Percentiles rank a stretch among this genome's conserved stretches.
Evolutionary conservation across 2,797 vertebrate species (phyloP).

Genomic region (Liparis tanakae): DNA sequence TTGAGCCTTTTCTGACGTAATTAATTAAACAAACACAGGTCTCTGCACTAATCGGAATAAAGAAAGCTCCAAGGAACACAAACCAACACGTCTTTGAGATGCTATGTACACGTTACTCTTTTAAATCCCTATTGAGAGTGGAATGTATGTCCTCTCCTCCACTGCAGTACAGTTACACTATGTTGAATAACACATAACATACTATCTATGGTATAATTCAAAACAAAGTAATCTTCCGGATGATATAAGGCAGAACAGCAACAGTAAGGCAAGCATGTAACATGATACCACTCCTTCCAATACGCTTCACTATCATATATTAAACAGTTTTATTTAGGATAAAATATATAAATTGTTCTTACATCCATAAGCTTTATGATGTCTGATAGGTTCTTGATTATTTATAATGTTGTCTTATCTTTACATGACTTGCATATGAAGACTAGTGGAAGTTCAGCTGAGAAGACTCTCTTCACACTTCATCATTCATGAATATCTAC

Average conservation of each 20-base stretch:
- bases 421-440: not conserved
- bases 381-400: no score
- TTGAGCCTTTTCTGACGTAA: conserved; percentile 13
- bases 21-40: not conserved
- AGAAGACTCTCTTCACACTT: not conserved
- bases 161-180: conserved; percentile 4
- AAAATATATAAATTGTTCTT: not conserved
- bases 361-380: not conserved
- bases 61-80: not conserved
- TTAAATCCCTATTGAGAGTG: not conserved
- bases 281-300: not conserved
- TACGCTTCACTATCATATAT: not conserved
- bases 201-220: conserved; percentile 17
- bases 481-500: not conserved
- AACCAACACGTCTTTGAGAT: not conserved
- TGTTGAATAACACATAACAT: conserved; percentile 11
- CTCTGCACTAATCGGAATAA: conserved; percentile 1
- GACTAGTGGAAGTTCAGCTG: not conserved
- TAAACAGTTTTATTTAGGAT: not conserved
- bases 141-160: not conserved
- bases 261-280: conserved; percentile 3
- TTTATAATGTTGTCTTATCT: not conserved
- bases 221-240: conserved; percentile 4
- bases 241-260: conserved; percentile 1
- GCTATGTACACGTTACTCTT: not conserved